Conservation (phyloP, 1,140 invertebrate species). For the Drosophila cardini region DNA sequence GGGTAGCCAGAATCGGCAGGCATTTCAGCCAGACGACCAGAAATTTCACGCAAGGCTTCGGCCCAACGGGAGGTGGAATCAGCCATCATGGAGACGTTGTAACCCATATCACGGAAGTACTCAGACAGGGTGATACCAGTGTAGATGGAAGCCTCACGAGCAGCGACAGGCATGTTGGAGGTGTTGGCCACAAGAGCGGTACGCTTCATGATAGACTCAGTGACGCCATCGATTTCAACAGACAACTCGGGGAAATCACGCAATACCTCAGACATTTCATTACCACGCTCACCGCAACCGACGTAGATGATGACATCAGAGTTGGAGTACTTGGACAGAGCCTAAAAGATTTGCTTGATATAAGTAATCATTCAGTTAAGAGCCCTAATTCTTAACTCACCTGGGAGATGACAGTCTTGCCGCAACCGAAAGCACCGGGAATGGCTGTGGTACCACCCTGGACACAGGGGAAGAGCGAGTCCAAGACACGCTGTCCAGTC, state of each 20-base stretch:
- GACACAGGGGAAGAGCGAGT: conserved; percentile 99
- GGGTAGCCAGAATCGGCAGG: conserved; percentile 99
- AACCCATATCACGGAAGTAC: conserved; percentile 99
- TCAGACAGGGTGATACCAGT: conserved; percentile 98
- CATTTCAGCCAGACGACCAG: conserved; percentile 99
- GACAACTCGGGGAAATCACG: conserved; percentile 99
- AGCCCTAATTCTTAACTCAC: conserved; percentile 17
- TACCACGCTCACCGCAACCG: conserved; percentile 98
- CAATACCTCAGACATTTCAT: conserved; percentile 95
- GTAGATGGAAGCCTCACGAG: conserved; percentile 99
- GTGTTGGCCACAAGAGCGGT: conserved; percentile 99
- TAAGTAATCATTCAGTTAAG: neutral
- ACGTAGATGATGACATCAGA: conserved; percentile 99
- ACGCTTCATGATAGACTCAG: conserved; percentile 99
- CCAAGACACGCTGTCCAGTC: conserved; percentile 98
- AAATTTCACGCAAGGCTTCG: conserved; percentile 99
- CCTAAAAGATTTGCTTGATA: too few relatives aligned
- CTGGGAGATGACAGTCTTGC: conserved; percentile 97
- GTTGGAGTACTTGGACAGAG: conserved; percentile 99
- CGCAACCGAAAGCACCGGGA: conserved; percentile 96
- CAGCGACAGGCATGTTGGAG: conserved; percentile 99
- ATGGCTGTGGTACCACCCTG: conserved; percentile 99
- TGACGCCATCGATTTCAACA: conserved; percentile 97
- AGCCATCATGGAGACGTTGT: conserved; percentile 99
- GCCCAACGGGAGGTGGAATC: conserved; percentile 99